Base-by-base conservation (phyloP, 1,140 invertebrate species). In the Drosophila burlai region DNA sequence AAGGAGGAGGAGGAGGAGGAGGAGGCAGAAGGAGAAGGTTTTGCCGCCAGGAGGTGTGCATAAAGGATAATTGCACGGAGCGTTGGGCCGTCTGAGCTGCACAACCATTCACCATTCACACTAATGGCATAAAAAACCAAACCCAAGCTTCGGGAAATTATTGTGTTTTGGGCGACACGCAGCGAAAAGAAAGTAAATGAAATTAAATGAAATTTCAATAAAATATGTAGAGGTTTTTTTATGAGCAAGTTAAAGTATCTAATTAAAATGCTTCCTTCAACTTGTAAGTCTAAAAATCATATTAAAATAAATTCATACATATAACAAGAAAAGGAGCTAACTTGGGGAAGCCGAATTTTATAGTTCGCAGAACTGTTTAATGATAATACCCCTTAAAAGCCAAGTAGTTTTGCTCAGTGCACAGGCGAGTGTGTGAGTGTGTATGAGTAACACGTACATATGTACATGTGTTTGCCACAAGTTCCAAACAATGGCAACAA, bases 61-160 rank as follows among this genome's bases (percentile, higher is more conserved):
- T 65, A 77, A 77, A 76, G 81, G 72, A 84, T 84, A 84, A 84
- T 84, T 84, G 76, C 76, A 72, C 76, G 81, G 58, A 60, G 57
- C 67, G 43, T 63, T 43, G 61, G 36, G 34, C 34, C 43, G 60
- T 29, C 36, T 36, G 61, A 58, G 42, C 64, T 43, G 26, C 59
- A 72, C 68, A 58, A 34, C 74, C 29, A n/a, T 26, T 67, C 74
- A 60, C 29, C 62, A 63, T 58, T 59, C 55, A 34, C 75, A 71
- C 72, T 86, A 86, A 86, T 86, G 83, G 63, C 83, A 87, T 89
- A 80, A 83, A 82, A 65, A 80, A 24, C 24, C 24, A 24, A 26
- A 65, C 69, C 63, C 65, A 62, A 58, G 62, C 77, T 40, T 40
- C 9, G 5, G 21, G 4, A 55, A 63, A 59, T 59, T 45, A 63